Evolutionary conservation across 2,888 invertebrate genomes (phyloP), one percentile per base, ranked within the genome.

Genomic region (Hecatera dysodea): DNA sequence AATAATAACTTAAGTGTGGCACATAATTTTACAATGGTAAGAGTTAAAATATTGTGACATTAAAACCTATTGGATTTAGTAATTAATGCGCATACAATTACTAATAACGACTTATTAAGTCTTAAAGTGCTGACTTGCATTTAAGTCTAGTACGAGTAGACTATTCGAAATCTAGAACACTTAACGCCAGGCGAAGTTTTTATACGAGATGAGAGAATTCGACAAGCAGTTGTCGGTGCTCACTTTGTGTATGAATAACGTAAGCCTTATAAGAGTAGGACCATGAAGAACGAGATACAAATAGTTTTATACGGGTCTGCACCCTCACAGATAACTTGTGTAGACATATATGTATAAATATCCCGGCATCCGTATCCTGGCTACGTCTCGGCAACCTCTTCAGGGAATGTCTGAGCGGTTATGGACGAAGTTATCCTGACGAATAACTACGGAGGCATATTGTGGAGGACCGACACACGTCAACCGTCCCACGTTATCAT

Each of bases 161-260:
- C 46, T n/a, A 4, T 19, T 48, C 60, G 27, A 50, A 60, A 63
- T 17, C 22, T 27, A 44, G 24, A 63, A 27, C 46, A 27, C 5
- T 36, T 53, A 59, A 56, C 39, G 15, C 29, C 17, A 22, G 33
- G 1, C 39, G 2, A 48, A 22, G 27, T 55, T 75, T 52, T 50
- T 61, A 24, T n/a, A 27, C 24, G 46, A 57, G n/a, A 44, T 67
- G 46, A 24, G 7, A 42, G 19, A 55, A 59, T 46, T 44, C 11
- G 24, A 19, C 46, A 55, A 27, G 15, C 12, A 52, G 24, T 19
- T 42, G 24, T 42, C 19, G 46, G 15, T 42, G 6, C n/a, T n/a
- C 9, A 0, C 24, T 55, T 46, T 9, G 19, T 33, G 67, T 67
- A 67, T 55, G 15, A 27, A 67, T 75, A 9, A 15, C 1, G 29